Evolutionary conservation across 92 coral and sea anemone species (phyloP).

Genomic region (Isaurus tuberculatus): DNA sequence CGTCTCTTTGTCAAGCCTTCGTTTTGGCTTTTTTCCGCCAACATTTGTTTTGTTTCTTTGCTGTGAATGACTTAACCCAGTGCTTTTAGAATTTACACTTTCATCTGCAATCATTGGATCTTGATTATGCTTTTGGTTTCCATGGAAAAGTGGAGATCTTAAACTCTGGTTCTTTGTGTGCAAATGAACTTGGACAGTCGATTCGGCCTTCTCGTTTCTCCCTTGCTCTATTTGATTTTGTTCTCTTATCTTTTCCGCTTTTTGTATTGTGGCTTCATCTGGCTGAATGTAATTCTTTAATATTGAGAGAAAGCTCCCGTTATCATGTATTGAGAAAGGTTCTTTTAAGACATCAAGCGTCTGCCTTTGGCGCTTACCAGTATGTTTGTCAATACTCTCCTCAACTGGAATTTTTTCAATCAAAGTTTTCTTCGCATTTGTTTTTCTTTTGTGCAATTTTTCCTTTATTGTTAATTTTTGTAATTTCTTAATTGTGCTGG

Average conservation of each 20-base stretch:
- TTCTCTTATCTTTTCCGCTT: background rate
- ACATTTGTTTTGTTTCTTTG: background rate
- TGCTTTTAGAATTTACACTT: background rate
- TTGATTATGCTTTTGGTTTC: background rate
- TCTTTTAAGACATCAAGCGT: background rate
- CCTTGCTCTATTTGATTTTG: background rate
- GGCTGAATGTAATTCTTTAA: slow-evolving; percentile 15
- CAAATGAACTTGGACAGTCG: background rate
- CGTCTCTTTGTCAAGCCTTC: background rate
- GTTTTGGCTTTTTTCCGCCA: background rate
- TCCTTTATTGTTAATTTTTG: background rate
- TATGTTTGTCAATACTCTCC: background rate
- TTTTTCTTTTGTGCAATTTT: background rate
- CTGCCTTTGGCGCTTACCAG: background rate
- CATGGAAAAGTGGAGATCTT: background rate
- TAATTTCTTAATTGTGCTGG: background rate
- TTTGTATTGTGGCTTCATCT: background rate
- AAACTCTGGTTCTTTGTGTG: background rate
- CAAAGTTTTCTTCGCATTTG: slow-evolving; percentile 8
- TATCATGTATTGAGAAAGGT: background rate
- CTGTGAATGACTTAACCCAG: background rate
- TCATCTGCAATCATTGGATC: background rate
- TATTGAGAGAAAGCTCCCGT: background rate
- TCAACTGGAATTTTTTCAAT: background rate
- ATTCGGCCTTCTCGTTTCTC: background rate